A percentile compares a stretch with the other conserved stretches of the same genome.
Evolutionary conservation across 2,888 invertebrate genomes (phyloP).

Genomic region (Spodoptera littoralis): DNA sequence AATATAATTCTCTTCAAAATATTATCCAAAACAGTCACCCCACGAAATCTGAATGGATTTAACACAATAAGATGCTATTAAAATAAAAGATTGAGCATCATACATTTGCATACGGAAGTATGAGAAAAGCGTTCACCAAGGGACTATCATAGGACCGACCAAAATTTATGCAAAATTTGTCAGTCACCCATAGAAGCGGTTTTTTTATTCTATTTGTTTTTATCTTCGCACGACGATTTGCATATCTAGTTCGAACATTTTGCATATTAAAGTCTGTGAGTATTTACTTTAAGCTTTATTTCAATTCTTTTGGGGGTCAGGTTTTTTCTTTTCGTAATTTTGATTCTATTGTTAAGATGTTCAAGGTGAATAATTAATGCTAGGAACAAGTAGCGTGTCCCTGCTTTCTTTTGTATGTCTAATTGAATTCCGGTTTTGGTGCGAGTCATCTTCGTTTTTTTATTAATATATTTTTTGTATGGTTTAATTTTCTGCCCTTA

Average conservation of each 20-base stretch:
- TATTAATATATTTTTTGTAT: slow-evolving; percentile 78
- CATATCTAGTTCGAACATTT: slow-evolving; percentile 86
- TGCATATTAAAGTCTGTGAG: slow-evolving; percentile 83
- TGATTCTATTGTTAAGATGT: slow-evolving; percentile 78
- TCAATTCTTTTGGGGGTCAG: slow-evolving; percentile 84
- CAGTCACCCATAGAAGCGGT: slow-evolving; percentile 84
- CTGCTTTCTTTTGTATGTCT: slow-evolving; percentile 83
- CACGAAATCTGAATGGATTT: slow-evolving; percentile 75
- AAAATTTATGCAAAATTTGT: slow-evolving; percentile 84
- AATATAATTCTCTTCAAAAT: slow-evolving; percentile 75
- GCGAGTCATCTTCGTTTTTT: slow-evolving; percentile 82
- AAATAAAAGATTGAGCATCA: slow-evolving; percentile 87
- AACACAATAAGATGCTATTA: slow-evolving; percentile 87
- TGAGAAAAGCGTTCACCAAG: slow-evolving; percentile 82
- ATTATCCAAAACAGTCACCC: slow-evolving; percentile 77
- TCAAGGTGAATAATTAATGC: slow-evolving; percentile 81
- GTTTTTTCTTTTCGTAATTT: slow-evolving; percentile 78
- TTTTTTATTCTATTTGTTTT: slow-evolving; percentile 86
- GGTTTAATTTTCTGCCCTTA: slow-evolving; percentile 74
- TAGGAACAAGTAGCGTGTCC: slow-evolving; percentile 83
- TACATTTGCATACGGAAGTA: slow-evolving; percentile 84
- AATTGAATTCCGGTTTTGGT: slow-evolving; percentile 87
- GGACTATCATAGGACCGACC: slow-evolving; percentile 70
- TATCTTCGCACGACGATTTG: slow-evolving; percentile 87
- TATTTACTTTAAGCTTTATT: slow-evolving; percentile 85